These are phyloP conservation scores for Casuarius casuarius DNA, from an alignment of 2,113 vertebrate genomes.

Conservation along the genomic window DNA sequence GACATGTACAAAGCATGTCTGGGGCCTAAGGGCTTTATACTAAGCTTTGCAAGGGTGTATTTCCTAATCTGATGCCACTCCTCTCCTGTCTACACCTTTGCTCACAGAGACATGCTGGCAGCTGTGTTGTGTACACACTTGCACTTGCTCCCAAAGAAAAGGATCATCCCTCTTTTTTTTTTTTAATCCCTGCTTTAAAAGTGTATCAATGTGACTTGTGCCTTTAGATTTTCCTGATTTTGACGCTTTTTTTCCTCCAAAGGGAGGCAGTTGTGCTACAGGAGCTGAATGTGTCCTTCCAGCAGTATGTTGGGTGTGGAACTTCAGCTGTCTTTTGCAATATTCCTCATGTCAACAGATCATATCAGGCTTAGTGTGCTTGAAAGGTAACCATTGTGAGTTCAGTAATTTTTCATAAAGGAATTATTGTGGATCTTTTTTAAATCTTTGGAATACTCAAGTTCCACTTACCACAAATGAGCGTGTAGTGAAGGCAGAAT, in stretches of 20 bases:
- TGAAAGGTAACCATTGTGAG: neutral
- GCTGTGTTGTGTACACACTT: neutral
- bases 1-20: neutral
- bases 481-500: neutral
- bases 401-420: neutral
- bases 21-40: neutral
- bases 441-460: neutral
- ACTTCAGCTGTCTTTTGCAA: neutral
- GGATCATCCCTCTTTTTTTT: neutral
- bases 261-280: neutral
- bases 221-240: neutral
- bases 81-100: neutral
- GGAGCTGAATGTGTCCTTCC: conserved; percentile 44
- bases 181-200: conserved; percentile 15
- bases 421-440: neutral
- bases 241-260: neutral
- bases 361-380: neutral
- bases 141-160: neutral
- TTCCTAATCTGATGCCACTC: neutral
- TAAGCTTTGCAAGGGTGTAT: neutral
- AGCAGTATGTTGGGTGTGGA: neutral
- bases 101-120: conserved; percentile 9
- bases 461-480: neutral
- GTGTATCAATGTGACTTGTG: neutral
- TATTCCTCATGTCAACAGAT: neutral